Base-by-base conservation (phyloP, 2,888 invertebrate genomes). In the Ditylenchus weischeri region DNA sequence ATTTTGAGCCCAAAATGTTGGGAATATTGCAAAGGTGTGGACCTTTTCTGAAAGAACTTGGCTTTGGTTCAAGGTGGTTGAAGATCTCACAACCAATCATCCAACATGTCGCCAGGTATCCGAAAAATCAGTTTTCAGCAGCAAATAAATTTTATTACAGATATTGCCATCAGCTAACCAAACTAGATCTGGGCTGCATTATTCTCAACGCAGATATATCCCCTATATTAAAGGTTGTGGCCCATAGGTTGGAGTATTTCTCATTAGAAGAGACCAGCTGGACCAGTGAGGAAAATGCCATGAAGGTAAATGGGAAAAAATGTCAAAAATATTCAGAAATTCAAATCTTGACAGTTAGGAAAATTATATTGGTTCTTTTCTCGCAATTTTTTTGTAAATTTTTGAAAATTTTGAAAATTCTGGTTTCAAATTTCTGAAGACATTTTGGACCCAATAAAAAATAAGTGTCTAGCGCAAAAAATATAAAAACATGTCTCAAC, bases 21-120 rank as follows among this genome's bases (percentile, higher is more conserved):
- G 78, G 76, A 11, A 63, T 79, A 21, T 62, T 79, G 15, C 65
- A 67, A 21, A 66, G 78, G 43, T 76, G 75, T 57, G 79, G 79
- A 0, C 69, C 71, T 1, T 71, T 75, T 62, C 59, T 79, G 2
- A 47, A 63, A 19, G 68, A 71, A 15, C 65, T 79, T 15, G 69
- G 72, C 18, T 77, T 80, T 50, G 79, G 78, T 10, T 62, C 65
- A n/a, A 50, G 73, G 57, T 79, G 79, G 79, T 64, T 72, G 38
- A 66, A 68, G 54, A 74, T 80, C 35, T 62, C 73, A 10, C 77
- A 75, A 63, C 57, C 71, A 11, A 71, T 80, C 57, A 57, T 78
- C 19, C 74, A 77, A 57, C 62, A 67, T 29, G 69, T 79, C 11
- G 67, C 72, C 21, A 21, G 60, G 77, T 79, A 58, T 61, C 64